phyloP scores from a whole-genome alignment of 2,888 invertebrate genomes.

The Zaprionus obscuricornis region DNA sequence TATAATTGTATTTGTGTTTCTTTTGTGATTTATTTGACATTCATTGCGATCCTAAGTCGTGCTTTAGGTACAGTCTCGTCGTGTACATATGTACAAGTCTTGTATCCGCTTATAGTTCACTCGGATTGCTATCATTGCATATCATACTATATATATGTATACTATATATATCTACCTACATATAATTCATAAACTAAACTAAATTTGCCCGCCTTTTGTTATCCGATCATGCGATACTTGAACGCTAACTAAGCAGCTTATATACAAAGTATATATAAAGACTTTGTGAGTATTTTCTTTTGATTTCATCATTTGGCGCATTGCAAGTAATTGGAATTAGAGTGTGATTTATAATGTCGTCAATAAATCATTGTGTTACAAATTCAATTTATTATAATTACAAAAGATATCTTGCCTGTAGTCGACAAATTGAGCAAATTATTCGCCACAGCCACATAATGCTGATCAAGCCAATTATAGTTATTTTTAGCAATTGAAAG shows the following conservation, averaged over 20 bases:
- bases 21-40: no score
- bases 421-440: constrained; percentile 6
- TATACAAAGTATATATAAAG: no score
- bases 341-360: constrained; percentile 27
- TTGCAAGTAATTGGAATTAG: constrained; percentile 47
- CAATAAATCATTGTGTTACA: constrained; percentile 47
- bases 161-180: neutral
- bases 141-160: no score
- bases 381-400: constrained; percentile 37
- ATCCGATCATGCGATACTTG: constrained; percentile 11
- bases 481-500: no score
- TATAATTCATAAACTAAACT: constrained; percentile 26
- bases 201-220: constrained; percentile 63
- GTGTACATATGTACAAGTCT: no score
- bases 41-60: no score
- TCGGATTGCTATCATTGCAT: no score
- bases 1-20: no score
- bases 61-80: no score
- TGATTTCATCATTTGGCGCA: constrained; percentile 38
- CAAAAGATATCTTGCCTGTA: neutral
- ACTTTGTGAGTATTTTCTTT: constrained; percentile 30
- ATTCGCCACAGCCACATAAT: no score
- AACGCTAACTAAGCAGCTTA: constrained; percentile 42
- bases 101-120: no score
- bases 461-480: no score